Evolutionary conservation across 2,113 vertebrate genomes (phyloP).

Genomic region (Lanius ludovicianus): DNA sequence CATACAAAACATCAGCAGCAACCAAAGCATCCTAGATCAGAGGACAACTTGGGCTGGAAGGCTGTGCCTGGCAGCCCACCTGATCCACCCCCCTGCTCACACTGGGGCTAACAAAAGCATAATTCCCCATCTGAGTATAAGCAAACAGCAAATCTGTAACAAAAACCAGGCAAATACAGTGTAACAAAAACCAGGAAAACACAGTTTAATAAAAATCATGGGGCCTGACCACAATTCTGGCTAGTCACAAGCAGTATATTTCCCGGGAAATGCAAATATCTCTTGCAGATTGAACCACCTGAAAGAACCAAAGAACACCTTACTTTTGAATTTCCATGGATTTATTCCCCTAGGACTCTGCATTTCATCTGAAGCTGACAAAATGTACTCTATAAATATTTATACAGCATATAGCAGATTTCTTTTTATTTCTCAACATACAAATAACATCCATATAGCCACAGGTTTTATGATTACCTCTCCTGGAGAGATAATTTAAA

Average conservation of each 20-base stretch:
- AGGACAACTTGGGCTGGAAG: neutral
- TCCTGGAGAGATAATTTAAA: slow-evolving; percentile 28
- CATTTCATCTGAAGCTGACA: slow-evolving; percentile 10
- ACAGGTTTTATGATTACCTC: neutral
- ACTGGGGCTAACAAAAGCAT: neutral
- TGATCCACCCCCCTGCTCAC: neutral
- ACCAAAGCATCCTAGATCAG: neutral
- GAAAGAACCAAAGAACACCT: neutral
- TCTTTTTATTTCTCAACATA: neutral
- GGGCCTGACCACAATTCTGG: neutral
- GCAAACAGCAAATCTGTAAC: neutral
- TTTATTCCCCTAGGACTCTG: neutral
- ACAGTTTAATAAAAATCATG: neutral
- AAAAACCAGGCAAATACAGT: neutral
- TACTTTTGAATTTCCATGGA: neutral
- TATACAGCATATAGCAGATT: neutral
- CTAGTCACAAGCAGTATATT: neutral
- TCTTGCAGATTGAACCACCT: neutral
- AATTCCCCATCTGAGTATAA: neutral
- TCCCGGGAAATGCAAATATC: neutral
- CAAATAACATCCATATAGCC: neutral
- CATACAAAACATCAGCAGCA: slow-evolving; percentile 33
- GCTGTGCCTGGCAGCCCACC: neutral
- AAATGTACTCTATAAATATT: slow-evolving; percentile 18
- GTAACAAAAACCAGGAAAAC: neutral